phyloP scores from a whole-genome alignment of 2,113 vertebrate genomes.

The Malurus cyaneus region DNA sequence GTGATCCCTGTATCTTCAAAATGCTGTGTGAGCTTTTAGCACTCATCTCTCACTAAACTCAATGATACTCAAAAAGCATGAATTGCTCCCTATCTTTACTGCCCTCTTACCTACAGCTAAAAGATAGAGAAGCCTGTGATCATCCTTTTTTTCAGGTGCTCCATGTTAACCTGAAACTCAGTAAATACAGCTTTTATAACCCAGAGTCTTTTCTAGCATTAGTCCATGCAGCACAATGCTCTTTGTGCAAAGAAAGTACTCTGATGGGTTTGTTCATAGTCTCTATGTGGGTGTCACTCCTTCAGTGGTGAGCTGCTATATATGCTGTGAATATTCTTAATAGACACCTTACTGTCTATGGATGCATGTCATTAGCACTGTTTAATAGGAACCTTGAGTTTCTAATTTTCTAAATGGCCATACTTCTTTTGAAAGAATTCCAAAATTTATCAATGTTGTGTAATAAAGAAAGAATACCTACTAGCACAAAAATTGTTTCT shows the following conservation, averaged over 20 bases:
- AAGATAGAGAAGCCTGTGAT: slow-evolving; percentile 28
- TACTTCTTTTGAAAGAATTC: neutral
- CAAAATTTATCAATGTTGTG: neutral
- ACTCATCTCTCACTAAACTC: slow-evolving; percentile 30
- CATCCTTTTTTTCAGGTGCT: slow-evolving; percentile 17
- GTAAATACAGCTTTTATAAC: slow-evolving; percentile 40
- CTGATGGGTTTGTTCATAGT: neutral
- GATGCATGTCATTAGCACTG: neutral
- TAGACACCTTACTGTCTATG: neutral
- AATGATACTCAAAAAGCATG: slow-evolving; percentile 14
- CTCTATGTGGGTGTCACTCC: neutral
- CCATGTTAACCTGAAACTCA: slow-evolving; percentile 17
- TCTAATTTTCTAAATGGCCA: neutral
- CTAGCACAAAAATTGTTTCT: neutral
- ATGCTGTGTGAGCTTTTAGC: neutral
- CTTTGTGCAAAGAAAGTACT: slow-evolving; percentile 9
- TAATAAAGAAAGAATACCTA: neutral
- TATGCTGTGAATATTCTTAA: neutral
- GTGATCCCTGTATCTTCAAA: neutral
- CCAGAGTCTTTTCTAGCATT: neutral
- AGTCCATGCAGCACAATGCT: neutral
- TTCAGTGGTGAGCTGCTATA: neutral
- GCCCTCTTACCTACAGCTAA: neutral
- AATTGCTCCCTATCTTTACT: neutral
- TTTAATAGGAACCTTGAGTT: neutral